Percentiles rank a stretch among this genome's conserved stretches.
phyloP scores from a whole-genome alignment of 2,797 vertebrate genomes.

The Ataeniobius toweri region DNA sequence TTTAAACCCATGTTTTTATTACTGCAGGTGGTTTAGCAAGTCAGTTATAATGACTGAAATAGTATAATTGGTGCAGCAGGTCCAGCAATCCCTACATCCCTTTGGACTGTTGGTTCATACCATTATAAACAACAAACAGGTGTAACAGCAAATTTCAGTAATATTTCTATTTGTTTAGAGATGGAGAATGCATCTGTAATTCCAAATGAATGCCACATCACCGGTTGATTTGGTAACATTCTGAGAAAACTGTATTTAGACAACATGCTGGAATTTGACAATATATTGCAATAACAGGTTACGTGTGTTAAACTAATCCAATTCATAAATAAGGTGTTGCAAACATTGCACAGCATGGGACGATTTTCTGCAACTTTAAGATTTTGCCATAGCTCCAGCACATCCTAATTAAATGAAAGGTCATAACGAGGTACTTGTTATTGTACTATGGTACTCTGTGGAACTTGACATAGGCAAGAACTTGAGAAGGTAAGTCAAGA shows the following conservation, averaged over 20 bases:
- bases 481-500: not conserved
- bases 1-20: not conserved
- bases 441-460: too few species aligned
- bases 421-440: too few species aligned
- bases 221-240: not conserved
- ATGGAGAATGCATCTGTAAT: not conserved
- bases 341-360: too few species aligned
- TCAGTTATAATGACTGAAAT: not conserved
- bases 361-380: too few species aligned
- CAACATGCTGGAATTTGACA: not conserved
- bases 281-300: not conserved
- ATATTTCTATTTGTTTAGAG: not conserved
- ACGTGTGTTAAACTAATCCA: not conserved
- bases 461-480: not conserved
- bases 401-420: too few species aligned
- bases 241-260: not conserved
- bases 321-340: not conserved
- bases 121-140: not conserved
- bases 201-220: not conserved
- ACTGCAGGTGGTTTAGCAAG: not conserved
- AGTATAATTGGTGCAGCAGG: constrained; percentile 1
- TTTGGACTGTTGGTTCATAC: not conserved
- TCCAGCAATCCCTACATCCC: not conserved
- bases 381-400: too few species aligned
- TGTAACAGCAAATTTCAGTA: not conserved